Conservation (phyloP, 2,113 vertebrate genomes). For the Bombycilla garrulus region DNA sequence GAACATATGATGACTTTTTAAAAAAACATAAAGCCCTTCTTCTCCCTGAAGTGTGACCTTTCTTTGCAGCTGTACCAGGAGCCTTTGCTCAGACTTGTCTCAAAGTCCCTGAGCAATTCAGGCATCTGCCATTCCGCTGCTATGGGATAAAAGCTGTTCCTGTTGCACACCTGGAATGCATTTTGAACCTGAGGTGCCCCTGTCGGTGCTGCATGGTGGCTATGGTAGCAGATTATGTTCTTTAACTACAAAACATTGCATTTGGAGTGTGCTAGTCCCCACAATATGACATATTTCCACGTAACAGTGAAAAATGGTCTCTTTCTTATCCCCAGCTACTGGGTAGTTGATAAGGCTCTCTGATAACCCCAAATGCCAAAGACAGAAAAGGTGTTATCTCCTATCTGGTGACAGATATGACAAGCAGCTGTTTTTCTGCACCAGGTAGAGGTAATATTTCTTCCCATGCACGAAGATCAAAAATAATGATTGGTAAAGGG, state of each 20-base stretch:
- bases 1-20: rapidly evolving
- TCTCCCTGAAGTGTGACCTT: neutral
- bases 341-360: neutral
- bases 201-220: neutral
- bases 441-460: neutral
- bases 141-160: neutral
- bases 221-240: neutral
- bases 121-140: neutral
- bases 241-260: neutral
- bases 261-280: neutral
- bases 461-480: neutral
- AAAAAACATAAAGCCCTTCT: neutral
- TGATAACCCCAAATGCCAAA: neutral
- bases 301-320: neutral
- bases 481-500: neutral
- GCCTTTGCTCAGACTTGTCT: neutral
- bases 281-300: neutral
- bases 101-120: neutral
- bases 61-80: neutral
- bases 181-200: neutral
- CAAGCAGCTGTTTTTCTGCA: neutral
- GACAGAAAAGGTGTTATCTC: neutral
- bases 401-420: neutral
- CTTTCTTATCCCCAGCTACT: neutral
- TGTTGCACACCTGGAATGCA: neutral